phyloP scores from a whole-genome alignment of 2,888 invertebrate species.

The Luffia ferchaultella region DNA sequence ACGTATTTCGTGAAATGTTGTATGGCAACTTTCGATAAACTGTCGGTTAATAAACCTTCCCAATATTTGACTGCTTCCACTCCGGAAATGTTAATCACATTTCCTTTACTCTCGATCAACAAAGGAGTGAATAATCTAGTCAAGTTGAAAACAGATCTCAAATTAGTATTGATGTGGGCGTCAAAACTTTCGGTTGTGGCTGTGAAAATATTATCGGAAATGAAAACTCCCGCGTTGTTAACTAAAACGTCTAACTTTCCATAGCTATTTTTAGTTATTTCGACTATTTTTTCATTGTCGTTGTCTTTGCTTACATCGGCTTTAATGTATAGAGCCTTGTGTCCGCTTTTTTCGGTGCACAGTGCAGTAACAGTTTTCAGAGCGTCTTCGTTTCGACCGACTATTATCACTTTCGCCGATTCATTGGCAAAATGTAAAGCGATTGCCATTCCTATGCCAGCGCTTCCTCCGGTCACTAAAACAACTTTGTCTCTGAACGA shows the following conservation, averaged over 20 bases:
- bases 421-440: slow-evolving; percentile 13
- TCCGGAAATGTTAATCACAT: slow-evolving; percentile 88
- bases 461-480: slow-evolving; percentile 13
- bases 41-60: slow-evolving; percentile 81
- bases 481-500: slow-evolving; percentile 12
- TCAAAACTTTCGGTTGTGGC: slow-evolving; percentile 82
- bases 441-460: slow-evolving; percentile 13
- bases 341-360: slow-evolving; percentile 17
- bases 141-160: slow-evolving; percentile 73
- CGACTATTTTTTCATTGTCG: slow-evolving; percentile 69
- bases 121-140: slow-evolving; percentile 83
- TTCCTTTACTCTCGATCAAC: slow-evolving; percentile 75
- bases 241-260: slow-evolving; percentile 75
- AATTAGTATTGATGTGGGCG: slow-evolving; percentile 80
- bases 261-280: slow-evolving; percentile 69
- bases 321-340: slow-evolving; percentile 52
- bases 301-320: slow-evolving; percentile 72
- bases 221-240: slow-evolving; percentile 82
- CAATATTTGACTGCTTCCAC: slow-evolving; percentile 85
- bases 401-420: slow-evolving; percentile 11
- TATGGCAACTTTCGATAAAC: slow-evolving; percentile 85
- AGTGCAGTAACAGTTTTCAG: slow-evolving; percentile 10
- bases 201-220: slow-evolving; percentile 77
- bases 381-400: slow-evolving; percentile 9
- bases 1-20: slow-evolving; percentile 89